A percentile compares a stretch with the other conserved stretches of the same genome.
These are phyloP conservation scores for Limnephilus lunatus DNA, from an alignment of 2,888 invertebrate genomes.

Conservation along the genomic window DNA sequence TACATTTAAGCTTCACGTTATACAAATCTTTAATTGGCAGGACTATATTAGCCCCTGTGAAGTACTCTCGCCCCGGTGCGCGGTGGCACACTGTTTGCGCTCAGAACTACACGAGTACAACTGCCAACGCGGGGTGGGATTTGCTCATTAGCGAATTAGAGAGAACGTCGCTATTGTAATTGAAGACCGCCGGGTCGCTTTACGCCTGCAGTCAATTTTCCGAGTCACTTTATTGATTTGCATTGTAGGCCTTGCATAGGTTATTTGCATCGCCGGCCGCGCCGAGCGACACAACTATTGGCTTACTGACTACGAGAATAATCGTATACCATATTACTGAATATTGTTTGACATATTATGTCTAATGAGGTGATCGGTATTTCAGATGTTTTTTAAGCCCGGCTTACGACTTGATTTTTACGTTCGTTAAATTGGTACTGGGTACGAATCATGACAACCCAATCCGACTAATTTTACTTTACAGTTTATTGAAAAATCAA, in stretches of 20 bases:
- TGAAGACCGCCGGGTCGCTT: slow-evolving; percentile 25
- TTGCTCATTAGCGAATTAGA: slow-evolving; percentile 27
- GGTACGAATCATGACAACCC: no score
- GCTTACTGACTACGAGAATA: background rate
- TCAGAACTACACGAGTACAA: background rate
- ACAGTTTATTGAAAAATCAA: no score
- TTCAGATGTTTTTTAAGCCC: no score
- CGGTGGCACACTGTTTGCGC: background rate
- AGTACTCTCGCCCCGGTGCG: background rate
- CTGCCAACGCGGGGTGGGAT: slow-evolving; percentile 1
- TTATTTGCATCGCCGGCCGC: background rate
- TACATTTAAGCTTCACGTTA: background rate
- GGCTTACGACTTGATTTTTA: no score
- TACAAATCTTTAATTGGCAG: background rate
- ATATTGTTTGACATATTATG: background rate
- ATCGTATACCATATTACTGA: background rate
- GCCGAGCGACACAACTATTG: background rate
- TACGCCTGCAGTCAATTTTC: slow-evolving; percentile 25
- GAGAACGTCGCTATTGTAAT: slow-evolving; percentile 12
- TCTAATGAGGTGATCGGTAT: background rate
- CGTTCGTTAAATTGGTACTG: no score
- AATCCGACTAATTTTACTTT: no score
- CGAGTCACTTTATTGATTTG: slow-evolving; percentile 34
- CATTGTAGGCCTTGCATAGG: background rate
- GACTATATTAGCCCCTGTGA: background rate